phyloP scores from a whole-genome alignment of 2,797 vertebrate species.

The Platalea minor region DNA sequence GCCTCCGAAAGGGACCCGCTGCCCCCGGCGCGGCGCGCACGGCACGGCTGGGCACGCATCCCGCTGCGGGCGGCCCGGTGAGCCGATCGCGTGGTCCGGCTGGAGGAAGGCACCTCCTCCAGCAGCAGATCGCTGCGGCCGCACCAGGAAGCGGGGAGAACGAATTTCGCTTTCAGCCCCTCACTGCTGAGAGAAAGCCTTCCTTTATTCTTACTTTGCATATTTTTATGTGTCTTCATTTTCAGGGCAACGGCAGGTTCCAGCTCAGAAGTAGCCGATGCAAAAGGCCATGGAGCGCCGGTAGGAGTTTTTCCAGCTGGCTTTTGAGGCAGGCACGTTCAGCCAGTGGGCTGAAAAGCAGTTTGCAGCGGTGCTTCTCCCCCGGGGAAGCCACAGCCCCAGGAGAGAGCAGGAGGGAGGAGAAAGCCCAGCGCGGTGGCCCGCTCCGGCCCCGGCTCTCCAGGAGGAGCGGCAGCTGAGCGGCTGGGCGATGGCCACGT shows the following conservation, averaged over 20 bases:
- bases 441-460: background rate
- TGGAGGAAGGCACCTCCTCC: background rate
- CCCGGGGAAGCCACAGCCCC: background rate
- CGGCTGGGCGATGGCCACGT: no score
- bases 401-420: background rate
- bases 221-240: background rate
- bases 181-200: background rate
- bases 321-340: background rate
- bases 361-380: background rate
- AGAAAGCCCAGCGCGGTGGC: background rate
- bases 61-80: background rate
- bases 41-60: background rate
- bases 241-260: background rate
- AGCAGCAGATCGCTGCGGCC: background rate
- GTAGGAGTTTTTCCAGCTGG: background rate
- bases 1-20: background rate
- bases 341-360: background rate
- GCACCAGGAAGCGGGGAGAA: background rate
- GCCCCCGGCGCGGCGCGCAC: background rate
- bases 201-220: background rate
- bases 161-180: background rate
- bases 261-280: background rate
- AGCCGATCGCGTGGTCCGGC: fast-evolving
- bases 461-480: background rate
- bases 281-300: fast-evolving